Evolutionary conservation across 2,888 invertebrate genomes (phyloP).

Genomic region (Zaprionus lineosus): DNA sequence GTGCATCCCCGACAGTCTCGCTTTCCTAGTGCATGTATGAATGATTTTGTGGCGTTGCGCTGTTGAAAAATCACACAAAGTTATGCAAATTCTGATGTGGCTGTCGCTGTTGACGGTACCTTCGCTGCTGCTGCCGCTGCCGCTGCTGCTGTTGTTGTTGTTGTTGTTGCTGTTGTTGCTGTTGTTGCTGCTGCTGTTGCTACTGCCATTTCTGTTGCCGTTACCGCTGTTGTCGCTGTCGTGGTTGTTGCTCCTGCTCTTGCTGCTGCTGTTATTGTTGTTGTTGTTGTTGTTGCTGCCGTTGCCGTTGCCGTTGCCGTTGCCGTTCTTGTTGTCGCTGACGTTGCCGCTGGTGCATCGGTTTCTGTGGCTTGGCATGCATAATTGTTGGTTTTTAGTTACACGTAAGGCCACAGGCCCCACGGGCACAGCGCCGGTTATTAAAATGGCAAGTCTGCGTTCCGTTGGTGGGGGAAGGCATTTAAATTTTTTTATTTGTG

Average conservation of each 20-base stretch:
- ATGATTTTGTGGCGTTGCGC: conserved; percentile 72
- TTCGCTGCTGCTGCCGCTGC: too few relatives aligned
- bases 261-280: not conserved
- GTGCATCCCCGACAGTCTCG: too few relatives aligned
- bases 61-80: conserved; percentile 74
- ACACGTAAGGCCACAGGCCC: conserved; percentile 51
- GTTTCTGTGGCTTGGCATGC: conserved; percentile 73
- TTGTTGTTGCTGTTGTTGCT: too few relatives aligned
- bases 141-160: too few relatives aligned
- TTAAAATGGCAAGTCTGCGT: conserved; percentile 28
- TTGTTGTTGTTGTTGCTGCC: not conserved
- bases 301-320: conserved; percentile 19
- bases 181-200: too few relatives aligned
- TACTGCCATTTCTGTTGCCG: too few relatives aligned
- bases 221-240: conserved; percentile 12
- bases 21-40: conserved; percentile 51
- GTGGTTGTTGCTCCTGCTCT: conserved; percentile 20
- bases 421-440: conserved; percentile 27
- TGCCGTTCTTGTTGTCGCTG: conserved; percentile 27
- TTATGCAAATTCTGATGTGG: conserved; percentile 73
- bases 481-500: conserved; percentile 27
- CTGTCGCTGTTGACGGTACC: conserved; percentile 44
- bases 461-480: conserved; percentile 6
- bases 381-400: conserved; percentile 77
- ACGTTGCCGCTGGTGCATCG: conserved; percentile 56